phyloP scores from a whole-genome alignment of 2,888 invertebrate genomes.

The Hyppa rectilinea region DNA sequence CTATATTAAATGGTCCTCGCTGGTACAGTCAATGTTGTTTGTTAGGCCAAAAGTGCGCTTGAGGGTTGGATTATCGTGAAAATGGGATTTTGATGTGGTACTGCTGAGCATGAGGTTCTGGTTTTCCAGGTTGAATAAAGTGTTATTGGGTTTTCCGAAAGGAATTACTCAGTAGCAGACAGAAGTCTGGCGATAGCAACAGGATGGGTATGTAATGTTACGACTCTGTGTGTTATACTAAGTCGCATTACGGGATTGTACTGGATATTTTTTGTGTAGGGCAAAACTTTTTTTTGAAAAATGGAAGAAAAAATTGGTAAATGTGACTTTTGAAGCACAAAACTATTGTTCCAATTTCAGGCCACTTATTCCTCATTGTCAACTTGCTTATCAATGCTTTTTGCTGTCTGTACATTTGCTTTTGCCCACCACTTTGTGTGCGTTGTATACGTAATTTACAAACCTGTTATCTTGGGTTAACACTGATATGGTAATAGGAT shows the following conservation, averaged over 20 bases:
- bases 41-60: too few species aligned
- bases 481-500: slow-evolving; percentile 7
- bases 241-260: background rate
- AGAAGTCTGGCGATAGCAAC: too few species aligned
- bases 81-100: background rate
- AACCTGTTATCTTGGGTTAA: slow-evolving; percentile 23
- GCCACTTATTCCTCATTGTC: background rate
- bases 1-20: background rate
- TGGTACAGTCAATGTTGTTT: background rate
- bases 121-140: too few species aligned
- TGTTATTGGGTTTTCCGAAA: too few species aligned
- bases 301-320: background rate
- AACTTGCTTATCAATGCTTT: background rate
- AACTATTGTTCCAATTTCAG: too few species aligned
- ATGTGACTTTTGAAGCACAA: background rate
- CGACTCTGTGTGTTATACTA: too few species aligned
- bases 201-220: too few species aligned
- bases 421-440: background rate
- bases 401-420: background rate
- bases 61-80: background rate
- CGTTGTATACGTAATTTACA: slow-evolving; percentile 5
- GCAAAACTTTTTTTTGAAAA: background rate
- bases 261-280: background rate
- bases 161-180: too few species aligned
- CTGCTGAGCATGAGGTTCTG: background rate